Evolutionary conservation across 2,113 vertebrate genomes (phyloP).

Genomic region (Platanista minor): DNA sequence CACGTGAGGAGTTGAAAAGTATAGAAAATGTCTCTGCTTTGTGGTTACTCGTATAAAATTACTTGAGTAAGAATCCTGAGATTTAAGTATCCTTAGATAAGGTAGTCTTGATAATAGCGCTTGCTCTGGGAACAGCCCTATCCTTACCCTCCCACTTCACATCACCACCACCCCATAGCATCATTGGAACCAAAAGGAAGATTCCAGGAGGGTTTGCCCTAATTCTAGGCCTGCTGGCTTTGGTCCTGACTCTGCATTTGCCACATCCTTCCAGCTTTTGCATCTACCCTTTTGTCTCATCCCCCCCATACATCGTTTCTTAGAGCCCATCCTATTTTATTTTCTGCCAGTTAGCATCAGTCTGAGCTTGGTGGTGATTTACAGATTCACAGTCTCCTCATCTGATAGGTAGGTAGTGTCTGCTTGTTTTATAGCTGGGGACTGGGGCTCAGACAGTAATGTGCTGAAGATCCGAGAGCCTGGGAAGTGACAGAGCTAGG

Average conservation of each 20-base stretch:
- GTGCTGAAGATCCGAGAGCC: not conserved
- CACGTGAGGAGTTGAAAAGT: slow-evolving; percentile 23
- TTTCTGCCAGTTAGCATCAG: not conserved
- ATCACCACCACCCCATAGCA: not conserved
- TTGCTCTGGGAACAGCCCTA: not conserved
- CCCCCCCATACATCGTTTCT: not conserved
- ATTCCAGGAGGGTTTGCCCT: not conserved
- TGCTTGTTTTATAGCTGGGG: not conserved
- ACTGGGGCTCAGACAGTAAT: not conserved
- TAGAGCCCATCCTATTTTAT: not conserved
- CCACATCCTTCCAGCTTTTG: not conserved
- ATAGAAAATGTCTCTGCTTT: slow-evolving; percentile 22
- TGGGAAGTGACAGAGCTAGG: not conserved
- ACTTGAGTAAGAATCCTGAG: not conserved
- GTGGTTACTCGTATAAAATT: slow-evolving; percentile 27
- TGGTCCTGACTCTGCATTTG: not conserved
- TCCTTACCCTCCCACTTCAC: not conserved
- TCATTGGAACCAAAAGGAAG: not conserved
- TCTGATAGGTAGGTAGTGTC: not conserved
- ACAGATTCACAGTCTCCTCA: not conserved
- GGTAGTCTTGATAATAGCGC: not conserved
- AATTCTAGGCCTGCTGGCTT: not conserved
- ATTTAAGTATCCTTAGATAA: not conserved
- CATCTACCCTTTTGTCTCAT: not conserved
- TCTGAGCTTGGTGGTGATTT: not conserved